Evolutionary conservation across 2,888 invertebrate genomes (phyloP).

Genomic region (Elaeidobius kamerunicus): DNA sequence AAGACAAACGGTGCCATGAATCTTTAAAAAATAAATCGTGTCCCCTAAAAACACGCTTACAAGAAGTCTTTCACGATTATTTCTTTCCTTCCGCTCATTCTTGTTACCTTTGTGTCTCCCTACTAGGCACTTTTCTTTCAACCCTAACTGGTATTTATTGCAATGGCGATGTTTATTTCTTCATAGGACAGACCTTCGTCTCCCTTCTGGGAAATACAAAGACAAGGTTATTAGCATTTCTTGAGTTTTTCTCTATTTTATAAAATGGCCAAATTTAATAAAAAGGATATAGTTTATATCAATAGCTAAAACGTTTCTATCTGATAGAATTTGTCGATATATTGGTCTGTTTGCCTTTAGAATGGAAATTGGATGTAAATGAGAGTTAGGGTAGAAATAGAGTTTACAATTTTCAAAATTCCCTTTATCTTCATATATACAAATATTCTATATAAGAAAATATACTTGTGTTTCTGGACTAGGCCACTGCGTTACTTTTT

Average conservation of each 20-base stretch:
- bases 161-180: constrained; percentile 31
- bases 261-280: constrained; percentile 22
- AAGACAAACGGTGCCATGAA: constrained; percentile 24
- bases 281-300: constrained; percentile 25
- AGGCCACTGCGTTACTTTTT: no score
- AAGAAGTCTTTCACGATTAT: constrained; percentile 27
- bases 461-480: no score
- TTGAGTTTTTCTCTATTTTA: constrained; percentile 20
- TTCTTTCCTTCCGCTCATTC: constrained; percentile 23
- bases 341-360: constrained; percentile 15
- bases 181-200: constrained; percentile 31
- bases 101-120: constrained; percentile 28
- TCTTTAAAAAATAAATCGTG: constrained; percentile 28
- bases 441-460: no score
- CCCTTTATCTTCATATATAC: no score
- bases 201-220: constrained; percentile 19
- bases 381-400: no score
- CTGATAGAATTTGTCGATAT: constrained; percentile 20
- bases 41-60: constrained; percentile 26
- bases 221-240: constrained; percentile 30
- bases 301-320: constrained; percentile 21
- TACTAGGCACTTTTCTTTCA: constrained; percentile 26
- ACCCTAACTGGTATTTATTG: constrained; percentile 31
- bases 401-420: no score
- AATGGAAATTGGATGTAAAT: no score